phyloP scores from a whole-genome alignment of 37 sponge, comb jelly and placozoan genomes.

The Cliona cf. orientalis region DNA sequence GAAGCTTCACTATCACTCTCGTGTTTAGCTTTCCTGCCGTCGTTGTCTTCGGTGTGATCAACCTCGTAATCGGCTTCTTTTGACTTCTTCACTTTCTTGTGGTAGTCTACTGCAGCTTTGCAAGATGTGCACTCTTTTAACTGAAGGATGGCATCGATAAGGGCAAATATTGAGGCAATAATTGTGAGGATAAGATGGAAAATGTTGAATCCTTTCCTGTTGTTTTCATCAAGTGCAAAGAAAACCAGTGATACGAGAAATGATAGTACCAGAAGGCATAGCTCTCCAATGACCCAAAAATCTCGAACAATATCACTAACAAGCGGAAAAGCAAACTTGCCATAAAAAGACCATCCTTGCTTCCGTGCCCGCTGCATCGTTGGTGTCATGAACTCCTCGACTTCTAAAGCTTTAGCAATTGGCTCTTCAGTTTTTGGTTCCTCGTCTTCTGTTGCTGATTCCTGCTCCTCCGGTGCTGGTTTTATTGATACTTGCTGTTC shows the following conservation, averaged over 20 bases:
- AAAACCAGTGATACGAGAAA: not conserved
- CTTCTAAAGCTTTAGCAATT: not conserved
- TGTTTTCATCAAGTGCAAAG: not conserved
- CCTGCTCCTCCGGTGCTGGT: no score
- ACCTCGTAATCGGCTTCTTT: not conserved
- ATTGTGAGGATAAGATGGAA: not conserved
- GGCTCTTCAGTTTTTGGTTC: not conserved
- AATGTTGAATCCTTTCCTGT: not conserved
- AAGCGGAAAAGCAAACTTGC: not conserved
- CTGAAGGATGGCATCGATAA: not conserved
- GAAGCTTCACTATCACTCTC: not conserved
- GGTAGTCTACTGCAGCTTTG: constrained; percentile 2
- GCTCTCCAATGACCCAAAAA: not conserved
- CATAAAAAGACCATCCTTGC: not conserved
- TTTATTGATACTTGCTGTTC: no score
- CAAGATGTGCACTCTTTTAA: not conserved
- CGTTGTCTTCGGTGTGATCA: not conserved
- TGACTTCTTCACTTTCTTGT: not conserved
- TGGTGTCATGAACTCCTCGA: constrained; percentile 1
- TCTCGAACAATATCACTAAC: constrained; percentile 7
- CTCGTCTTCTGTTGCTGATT: no score
- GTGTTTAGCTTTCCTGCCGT: not conserved
- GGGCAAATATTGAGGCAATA: not conserved
- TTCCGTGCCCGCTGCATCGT: not conserved
- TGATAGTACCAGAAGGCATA: not conserved